Conservation (phyloP, 2,797 vertebrate species). For the Xiphorhynchus erythropygius region DNA sequence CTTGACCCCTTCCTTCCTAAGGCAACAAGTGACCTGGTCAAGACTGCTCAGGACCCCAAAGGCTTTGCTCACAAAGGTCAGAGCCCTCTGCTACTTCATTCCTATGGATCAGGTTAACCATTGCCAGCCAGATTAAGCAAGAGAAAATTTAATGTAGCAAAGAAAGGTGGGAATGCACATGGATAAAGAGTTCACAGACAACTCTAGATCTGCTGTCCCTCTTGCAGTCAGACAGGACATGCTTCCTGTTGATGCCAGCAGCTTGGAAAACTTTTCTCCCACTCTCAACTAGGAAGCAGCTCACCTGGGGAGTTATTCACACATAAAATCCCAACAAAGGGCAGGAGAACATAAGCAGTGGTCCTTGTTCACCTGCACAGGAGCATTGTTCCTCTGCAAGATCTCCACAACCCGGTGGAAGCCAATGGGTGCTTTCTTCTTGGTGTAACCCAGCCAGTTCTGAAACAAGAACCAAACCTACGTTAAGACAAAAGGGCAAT, state of each 20-base stretch:
- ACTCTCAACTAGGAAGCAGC: not conserved
- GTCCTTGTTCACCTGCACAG: slow-evolving; percentile 80
- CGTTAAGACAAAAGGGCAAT: not conserved
- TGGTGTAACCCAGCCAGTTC: slow-evolving; percentile 94
- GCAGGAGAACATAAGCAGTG: not conserved
- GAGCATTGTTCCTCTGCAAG: slow-evolving; percentile 91
- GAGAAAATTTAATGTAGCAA: not conserved
- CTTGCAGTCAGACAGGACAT: not conserved
- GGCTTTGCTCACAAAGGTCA: not conserved
- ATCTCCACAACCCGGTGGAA: slow-evolving; percentile 94
- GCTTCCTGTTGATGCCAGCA: not conserved
- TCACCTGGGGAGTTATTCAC: not conserved
- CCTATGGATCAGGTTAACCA: not conserved
- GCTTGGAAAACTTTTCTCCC: not conserved
- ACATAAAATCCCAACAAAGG: not conserved
- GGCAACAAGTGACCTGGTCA: not conserved
- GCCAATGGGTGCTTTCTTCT: slow-evolving; percentile 89
- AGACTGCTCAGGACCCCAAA: not conserved
- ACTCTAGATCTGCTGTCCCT: not conserved
- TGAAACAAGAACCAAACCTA: slow-evolving; percentile 53
- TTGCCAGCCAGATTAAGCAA: not conserved
- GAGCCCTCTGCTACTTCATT: not conserved
- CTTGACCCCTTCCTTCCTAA: not conserved
- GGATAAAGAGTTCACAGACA: not conserved
- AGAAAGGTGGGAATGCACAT: not conserved